Evolutionary conservation across 2,113 vertebrate genomes (phyloP).

Genomic region (Sapajus apella): DNA sequence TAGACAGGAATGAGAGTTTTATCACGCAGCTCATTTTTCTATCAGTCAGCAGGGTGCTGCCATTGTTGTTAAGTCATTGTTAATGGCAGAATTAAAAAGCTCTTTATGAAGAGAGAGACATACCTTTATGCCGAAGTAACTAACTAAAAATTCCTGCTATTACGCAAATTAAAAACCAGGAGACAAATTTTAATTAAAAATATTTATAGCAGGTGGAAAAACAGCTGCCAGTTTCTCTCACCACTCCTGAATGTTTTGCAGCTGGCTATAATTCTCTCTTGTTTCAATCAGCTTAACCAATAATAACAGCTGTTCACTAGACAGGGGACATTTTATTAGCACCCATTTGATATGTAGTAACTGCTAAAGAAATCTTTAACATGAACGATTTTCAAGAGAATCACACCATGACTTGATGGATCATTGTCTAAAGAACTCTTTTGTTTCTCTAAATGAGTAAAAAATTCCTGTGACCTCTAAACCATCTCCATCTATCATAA

Average conservation of each 20-base stretch:
- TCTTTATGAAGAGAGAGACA: constrained; percentile 67
- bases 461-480: constrained; percentile 73
- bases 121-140: constrained; percentile 73
- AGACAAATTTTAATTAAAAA: constrained; percentile 87
- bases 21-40: constrained; percentile 66
- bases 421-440: constrained; percentile 68
- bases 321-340: constrained; percentile 80
- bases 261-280: constrained; percentile 83
- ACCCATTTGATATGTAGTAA: constrained; percentile 70
- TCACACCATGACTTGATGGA: constrained; percentile 69
- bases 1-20: constrained; percentile 44
- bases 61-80: constrained; percentile 15
- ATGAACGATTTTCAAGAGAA: constrained; percentile 73
- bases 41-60: neutral
- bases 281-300: constrained; percentile 83
- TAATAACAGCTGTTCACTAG: constrained; percentile 86
- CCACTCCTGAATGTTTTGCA: constrained; percentile 83
- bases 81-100: constrained; percentile 75
- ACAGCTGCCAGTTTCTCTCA: constrained; percentile 82
- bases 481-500: constrained; percentile 73
- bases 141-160: constrained; percentile 76
- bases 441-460: constrained; percentile 68
- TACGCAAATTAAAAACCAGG: constrained; percentile 82
- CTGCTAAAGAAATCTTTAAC: constrained; percentile 73
- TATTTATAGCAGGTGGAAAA: constrained; percentile 85